Percentiles rank a stretch among this genome's conserved stretches.
Conservation (phyloP, 2,113 vertebrate species). For the Cyphomyrus discorhynchus region DNA sequence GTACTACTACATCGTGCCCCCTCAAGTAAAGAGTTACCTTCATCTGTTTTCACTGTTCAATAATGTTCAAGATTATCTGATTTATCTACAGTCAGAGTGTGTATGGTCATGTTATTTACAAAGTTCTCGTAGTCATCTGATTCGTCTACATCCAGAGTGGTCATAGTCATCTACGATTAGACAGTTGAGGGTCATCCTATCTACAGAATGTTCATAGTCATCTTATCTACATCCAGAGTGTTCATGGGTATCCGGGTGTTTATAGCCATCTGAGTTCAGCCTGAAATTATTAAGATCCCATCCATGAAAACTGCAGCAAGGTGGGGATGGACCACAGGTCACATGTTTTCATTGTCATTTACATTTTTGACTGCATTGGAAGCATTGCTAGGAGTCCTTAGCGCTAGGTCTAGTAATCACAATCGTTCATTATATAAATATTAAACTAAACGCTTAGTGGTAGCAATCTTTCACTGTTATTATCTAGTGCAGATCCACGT, state of each 20-base stretch:
- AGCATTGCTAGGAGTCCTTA: neutral
- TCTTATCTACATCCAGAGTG: neutral
- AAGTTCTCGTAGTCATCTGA: neutral
- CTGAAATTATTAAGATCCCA: neutral
- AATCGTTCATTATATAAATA: neutral
- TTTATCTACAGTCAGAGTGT: neutral
- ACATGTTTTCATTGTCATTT: neutral
- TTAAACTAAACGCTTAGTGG: neutral
- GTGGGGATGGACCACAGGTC: neutral
- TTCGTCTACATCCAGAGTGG: neutral
- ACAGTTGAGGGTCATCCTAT: neutral
- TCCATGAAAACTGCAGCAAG: neutral
- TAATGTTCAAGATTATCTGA: neutral
- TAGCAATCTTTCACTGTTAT: neutral
- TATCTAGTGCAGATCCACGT: neutral
- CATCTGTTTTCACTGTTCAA: neutral
- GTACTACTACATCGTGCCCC: too few species aligned
- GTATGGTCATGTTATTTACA: neutral
- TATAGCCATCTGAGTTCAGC: neutral
- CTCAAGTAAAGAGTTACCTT: neutral
- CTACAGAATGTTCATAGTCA: neutral
- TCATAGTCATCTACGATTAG: too few species aligned
- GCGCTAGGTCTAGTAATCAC: neutral
- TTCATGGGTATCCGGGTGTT: neutral
- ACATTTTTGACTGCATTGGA: neutral